phyloP scores from a whole-genome alignment of 1,140 invertebrate genomes.

The Orchestia grillus region DNA sequence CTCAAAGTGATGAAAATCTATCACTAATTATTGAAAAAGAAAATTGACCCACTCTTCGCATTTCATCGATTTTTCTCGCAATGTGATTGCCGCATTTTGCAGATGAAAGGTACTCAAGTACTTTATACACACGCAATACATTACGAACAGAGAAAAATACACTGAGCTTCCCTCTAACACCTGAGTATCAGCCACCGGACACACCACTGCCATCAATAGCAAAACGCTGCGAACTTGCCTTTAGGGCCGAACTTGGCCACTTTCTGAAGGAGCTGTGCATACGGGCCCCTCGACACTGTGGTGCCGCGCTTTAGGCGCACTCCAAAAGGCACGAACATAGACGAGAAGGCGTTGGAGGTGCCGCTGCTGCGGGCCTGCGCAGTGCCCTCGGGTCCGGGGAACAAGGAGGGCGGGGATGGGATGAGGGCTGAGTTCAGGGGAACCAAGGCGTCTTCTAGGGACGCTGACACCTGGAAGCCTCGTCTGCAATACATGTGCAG shows the following conservation, averaged over 20 bases:
- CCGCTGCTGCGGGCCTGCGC: background rate
- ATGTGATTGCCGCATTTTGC: background rate
- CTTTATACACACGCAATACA: too few relatives aligned
- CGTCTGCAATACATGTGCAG: constrained; percentile 17
- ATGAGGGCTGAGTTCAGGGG: constrained; percentile 18
- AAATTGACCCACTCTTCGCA: too few relatives aligned
- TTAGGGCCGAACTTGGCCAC: constrained; percentile 60
- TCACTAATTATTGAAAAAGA: too few relatives aligned
- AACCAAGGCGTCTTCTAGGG: constrained; percentile 59
- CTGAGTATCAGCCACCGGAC: too few relatives aligned
- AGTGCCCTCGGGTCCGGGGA: background rate
- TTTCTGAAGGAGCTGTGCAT: constrained; percentile 58
- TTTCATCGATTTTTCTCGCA: too few relatives aligned
- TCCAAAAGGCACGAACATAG: constrained; percentile 60
- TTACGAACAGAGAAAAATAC: too few relatives aligned
- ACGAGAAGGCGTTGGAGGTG: constrained; percentile 57
- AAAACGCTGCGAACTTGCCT: constrained; percentile 38
- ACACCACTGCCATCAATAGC: background rate
- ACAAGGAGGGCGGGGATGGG: background rate
- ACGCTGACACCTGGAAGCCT: constrained; percentile 61
- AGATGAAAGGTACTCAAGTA: background rate
- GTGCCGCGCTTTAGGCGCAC: constrained; percentile 57
- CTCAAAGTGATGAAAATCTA: too few relatives aligned
- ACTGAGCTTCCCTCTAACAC: too few relatives aligned
- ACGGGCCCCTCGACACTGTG: constrained; percentile 57